Base-by-base conservation (phyloP, 2,888 invertebrate genomes). In the Microctonus hyperodae region DNA sequence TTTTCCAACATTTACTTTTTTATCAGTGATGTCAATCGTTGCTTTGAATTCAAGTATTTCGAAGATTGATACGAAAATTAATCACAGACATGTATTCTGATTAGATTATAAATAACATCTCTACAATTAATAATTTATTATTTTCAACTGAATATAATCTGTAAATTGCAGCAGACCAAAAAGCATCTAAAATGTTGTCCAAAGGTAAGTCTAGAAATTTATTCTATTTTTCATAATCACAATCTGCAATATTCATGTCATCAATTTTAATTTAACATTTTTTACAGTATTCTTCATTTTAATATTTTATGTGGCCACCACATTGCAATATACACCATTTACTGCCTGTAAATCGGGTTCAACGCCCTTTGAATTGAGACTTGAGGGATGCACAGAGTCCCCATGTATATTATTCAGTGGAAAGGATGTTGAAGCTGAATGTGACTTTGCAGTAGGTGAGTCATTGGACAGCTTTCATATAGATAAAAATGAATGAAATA, bases 381-480 rank as follows among this genome's bases (percentile, higher is more conserved):
- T 80, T 10, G 4, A 64, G 0, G 78, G 73, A 33, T 80, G 80
- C 67, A 10, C 28, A 0, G 13, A 5, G 5, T 37, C 69, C 16
- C 78, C 78, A 1, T 79, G 80, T 57, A 0, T 22, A 7, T 40
- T 79, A 0, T 44, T 70, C 5, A 73, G 71, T 50, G 78, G 79
- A 0, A 63, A 59, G 10, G 22, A 28, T 35, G 64, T 70, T 0
- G 16, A n/a, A 0, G 78, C 72, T 3, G 58, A 73, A 31, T 71
- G 77, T 73, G 71, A 70, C 33, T 79, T 79, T 56, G 0, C 9
- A 1, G 72, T 69, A n/a, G 44, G 79, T 79, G 67, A 78, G 73
- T 78, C 20, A 37, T 50, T 31, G 5, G 3, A 57, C n/a, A n/a
- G n/a, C 9, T 33, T 31, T 56, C 10, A 25, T 35, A 25, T 35